Conservation (phyloP, 2,888 invertebrate species). For the Drosophila austrosaltans region DNA sequence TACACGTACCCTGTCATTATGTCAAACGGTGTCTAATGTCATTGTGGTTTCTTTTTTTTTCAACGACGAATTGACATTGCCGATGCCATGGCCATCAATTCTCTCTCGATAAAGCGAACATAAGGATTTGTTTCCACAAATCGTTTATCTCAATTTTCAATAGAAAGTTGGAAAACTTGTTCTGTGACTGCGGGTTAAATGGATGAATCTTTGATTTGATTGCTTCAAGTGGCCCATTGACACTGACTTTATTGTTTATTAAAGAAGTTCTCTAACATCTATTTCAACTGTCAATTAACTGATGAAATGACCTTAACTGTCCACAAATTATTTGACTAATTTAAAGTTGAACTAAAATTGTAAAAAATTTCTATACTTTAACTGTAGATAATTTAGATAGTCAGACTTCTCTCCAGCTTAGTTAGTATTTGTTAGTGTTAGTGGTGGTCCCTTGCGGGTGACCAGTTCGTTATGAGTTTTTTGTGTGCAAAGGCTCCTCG, state of each 20-base stretch:
- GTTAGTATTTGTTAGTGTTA: too few relatives aligned
- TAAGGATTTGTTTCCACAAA: constrained; percentile 9
- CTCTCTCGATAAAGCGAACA: background rate
- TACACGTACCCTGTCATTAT: background rate
- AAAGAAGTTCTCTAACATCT: background rate
- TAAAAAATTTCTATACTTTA: background rate
- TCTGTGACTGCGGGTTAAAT: background rate
- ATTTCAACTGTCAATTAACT: constrained; percentile 5
- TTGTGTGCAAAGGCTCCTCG: background rate
- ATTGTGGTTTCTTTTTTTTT: background rate
- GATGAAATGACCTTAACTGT: background rate
- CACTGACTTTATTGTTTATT: background rate
- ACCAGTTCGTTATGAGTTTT: constrained; percentile 1
- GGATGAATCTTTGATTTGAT: constrained; percentile 10
- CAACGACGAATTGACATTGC: background rate
- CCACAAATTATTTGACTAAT: background rate
- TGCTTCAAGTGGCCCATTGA: constrained; percentile 6
- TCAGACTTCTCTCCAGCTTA: background rate
- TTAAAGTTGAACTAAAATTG: background rate
- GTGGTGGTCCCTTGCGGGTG: background rate
- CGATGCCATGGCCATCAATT: constrained; percentile 14
- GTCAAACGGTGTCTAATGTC: constrained; percentile 2
- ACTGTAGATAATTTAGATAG: background rate
- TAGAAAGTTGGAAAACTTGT: background rate
- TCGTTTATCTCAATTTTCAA: constrained; percentile 25